Percentiles rank a stretch among this genome's conserved stretches.
phyloP scores from a whole-genome alignment of 2,113 vertebrate species.

The Abramis brama region DNA sequence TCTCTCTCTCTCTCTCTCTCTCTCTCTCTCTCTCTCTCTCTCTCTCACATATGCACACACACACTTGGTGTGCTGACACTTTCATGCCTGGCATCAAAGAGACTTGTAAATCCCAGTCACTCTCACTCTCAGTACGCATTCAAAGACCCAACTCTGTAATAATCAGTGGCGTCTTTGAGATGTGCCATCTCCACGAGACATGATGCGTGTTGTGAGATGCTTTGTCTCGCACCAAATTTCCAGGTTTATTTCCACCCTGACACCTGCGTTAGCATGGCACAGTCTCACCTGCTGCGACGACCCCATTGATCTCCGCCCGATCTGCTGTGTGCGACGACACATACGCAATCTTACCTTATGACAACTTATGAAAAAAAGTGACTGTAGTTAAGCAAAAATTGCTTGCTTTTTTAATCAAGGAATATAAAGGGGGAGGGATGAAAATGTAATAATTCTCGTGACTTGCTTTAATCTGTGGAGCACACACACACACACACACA shows the following conservation, averaged over 20 bases:
- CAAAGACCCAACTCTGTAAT: conserved; percentile 54
- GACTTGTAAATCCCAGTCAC: conserved; percentile 64
- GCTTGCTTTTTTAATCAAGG: background rate
- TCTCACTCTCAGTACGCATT: conserved; percentile 27
- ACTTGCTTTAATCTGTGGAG: background rate
- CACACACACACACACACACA: too few relatives aligned
- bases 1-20: background rate
- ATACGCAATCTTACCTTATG: background rate
- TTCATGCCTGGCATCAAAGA: conserved; percentile 63
- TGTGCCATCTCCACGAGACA: conserved; percentile 49
- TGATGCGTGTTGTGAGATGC: conserved; percentile 36
- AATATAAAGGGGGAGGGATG: background rate
- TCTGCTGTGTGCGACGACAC: background rate
- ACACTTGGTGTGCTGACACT: conserved; percentile 50
- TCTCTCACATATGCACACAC: background rate
- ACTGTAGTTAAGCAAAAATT: background rate
- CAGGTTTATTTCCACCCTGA: conserved; percentile 23
- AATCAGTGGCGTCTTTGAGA: conserved; percentile 48
- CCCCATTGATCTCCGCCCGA: background rate
- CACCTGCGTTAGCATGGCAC: background rate
- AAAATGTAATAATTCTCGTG: background rate
- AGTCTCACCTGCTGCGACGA: background rate
- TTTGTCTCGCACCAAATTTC: conserved; percentile 36
- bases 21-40: conserved; percentile 5
- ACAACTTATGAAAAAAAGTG: background rate